phyloP scores from a whole-genome alignment of 2,113 vertebrate species.

The Nymphicus hollandicus region DNA sequence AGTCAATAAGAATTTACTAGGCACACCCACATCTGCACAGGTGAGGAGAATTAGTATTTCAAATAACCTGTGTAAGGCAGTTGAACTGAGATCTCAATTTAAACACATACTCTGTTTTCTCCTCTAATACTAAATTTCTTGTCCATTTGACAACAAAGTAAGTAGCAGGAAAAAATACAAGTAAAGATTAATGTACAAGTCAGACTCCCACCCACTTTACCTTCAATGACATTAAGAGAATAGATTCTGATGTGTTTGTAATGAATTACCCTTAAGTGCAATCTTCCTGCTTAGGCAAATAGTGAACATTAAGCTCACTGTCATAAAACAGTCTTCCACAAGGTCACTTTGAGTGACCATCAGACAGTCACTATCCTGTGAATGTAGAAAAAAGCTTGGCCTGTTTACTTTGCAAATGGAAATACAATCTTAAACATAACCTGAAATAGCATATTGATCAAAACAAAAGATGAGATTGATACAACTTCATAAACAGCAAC shows the following conservation, averaged over 20 bases:
- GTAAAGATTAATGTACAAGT: not conserved
- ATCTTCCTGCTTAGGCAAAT: not conserved
- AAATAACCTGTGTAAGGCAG: not conserved
- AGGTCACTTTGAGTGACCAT: not conserved
- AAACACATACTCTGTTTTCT: not conserved
- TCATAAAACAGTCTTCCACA: conserved; percentile 9
- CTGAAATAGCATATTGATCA: not conserved
- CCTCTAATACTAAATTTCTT: not conserved
- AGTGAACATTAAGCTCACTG: not conserved
- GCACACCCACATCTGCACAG: not conserved
- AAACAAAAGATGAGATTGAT: not conserved
- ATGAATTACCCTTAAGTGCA: not conserved
- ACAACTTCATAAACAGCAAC: not conserved
- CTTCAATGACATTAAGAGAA: not conserved
- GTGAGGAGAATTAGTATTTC: not conserved
- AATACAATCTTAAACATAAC: not conserved
- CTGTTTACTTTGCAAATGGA: not conserved
- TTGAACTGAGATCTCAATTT: not conserved
- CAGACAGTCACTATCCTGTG: not conserved
- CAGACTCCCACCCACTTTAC: not conserved
- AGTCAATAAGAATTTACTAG: not conserved
- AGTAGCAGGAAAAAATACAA: not conserved
- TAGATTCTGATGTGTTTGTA: not conserved
- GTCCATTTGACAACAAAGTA: not conserved
- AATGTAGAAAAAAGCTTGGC: not conserved